phyloP scores from a whole-genome alignment of 2,113 vertebrate species.

The Lota lota region DNA sequence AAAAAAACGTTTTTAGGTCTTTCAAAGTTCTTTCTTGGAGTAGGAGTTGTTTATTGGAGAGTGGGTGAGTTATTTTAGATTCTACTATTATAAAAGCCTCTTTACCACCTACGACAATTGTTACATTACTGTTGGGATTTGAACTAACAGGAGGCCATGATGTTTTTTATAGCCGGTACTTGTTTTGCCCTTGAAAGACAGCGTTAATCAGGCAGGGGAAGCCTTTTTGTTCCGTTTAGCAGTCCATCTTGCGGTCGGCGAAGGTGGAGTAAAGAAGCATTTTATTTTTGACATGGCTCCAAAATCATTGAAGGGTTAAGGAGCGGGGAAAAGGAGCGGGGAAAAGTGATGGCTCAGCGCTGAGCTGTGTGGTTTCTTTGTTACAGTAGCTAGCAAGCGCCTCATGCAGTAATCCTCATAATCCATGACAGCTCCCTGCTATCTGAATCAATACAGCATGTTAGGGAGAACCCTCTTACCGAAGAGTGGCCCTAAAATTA shows the following conservation, averaged over 20 bases:
- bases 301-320: slow-evolving; percentile 22
- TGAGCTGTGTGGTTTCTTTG: slow-evolving; percentile 15
- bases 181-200: slow-evolving; percentile 22
- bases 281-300: neutral
- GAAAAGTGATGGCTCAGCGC: slow-evolving; percentile 32
- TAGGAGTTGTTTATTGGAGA: no score
- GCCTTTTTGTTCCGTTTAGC: slow-evolving; percentile 48
- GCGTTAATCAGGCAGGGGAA: slow-evolving; percentile 20
- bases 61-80: no score
- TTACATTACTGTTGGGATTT: slow-evolving; percentile 11
- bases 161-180: slow-evolving; percentile 7
- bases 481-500: no score
- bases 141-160: neutral
- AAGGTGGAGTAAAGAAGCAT: slow-evolving; percentile 18
- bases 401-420: slow-evolving; percentile 52
- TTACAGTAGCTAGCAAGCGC: slow-evolving; percentile 26
- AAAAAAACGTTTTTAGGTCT: no score
- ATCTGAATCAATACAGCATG: neutral
- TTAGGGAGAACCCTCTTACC: neutral
- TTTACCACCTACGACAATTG: slow-evolving; percentile 32
- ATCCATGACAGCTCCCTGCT: slow-evolving; percentile 42
- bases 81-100: neutral
- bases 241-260: neutral
- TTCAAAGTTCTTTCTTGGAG: no score
- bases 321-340: neutral